Conservation (phyloP, 1,140 invertebrate genomes). For the Bombus ignitus region DNA sequence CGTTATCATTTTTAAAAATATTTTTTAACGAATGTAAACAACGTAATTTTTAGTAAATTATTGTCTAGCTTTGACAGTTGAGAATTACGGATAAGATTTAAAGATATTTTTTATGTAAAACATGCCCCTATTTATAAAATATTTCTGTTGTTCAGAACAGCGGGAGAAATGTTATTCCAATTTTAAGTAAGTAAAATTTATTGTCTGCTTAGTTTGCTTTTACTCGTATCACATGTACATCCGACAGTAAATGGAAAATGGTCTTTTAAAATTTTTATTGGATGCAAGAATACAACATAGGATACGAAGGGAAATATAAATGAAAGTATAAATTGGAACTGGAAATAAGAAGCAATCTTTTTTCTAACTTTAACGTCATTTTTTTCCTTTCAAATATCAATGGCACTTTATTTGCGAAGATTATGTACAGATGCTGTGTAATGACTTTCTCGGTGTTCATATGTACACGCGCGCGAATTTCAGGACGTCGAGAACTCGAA, state of each 20-base stretch:
- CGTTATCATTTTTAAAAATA: neutral
- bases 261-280: neutral
- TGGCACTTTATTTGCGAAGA: constrained; percentile 76
- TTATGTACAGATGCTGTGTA: constrained; percentile 72
- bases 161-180: too few relatives aligned
- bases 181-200: too few relatives aligned
- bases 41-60: too few relatives aligned
- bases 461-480: constrained; percentile 67
- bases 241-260: too few relatives aligned
- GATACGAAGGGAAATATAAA: neutral
- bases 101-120: too few relatives aligned
- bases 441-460: constrained; percentile 60
- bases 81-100: too few relatives aligned
- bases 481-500: constrained; percentile 48
- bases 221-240: too few relatives aligned
- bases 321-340: neutral
- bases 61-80: too few relatives aligned
- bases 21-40: neutral
- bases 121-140: too few relatives aligned
- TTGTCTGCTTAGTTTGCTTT: too few relatives aligned
- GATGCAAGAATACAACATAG: neutral
- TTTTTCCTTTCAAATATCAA: constrained; percentile 58
- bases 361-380: neutral
- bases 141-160: too few relatives aligned
- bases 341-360: neutral